Base-by-base conservation (phyloP, 2,888 invertebrate species). In the Caenorhabditis virilis region DNA sequence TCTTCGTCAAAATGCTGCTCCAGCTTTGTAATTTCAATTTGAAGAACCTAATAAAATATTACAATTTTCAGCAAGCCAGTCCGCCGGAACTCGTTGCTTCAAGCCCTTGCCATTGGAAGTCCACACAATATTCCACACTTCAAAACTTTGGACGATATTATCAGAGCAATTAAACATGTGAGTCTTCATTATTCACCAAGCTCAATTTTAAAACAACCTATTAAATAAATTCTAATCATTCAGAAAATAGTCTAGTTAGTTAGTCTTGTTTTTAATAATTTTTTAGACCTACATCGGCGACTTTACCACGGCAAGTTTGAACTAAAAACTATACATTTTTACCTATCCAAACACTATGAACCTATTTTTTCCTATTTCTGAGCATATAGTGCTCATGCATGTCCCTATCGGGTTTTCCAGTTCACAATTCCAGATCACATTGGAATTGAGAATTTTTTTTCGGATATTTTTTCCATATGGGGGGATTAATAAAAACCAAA, bases 61-160 rank as follows among this genome's bases (percentile, higher is more conserved):
- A 22, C 4, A 23, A 35, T 36, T 73, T 78, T 41, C 63, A 82
- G 81, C 61, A 72, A 76, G 35, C 82, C 80, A 4, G 76, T 82
- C 13, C 80, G 82, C n/a, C 73, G 82, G 13, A 82, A 82, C 63
- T 76, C 76, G 27, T 67, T 82, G 16, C 70, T 82, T 11, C 78
- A 79, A 64, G 82, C 82, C 9, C 69, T 82, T 47, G 78, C 82
- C 45, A 77, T 82, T 52, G 82, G 82, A 45, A 76, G 75, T 38
- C 82, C 82, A 18, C 79, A 79, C 64, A 82, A 82, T 54, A 74
- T 82, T 68, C 82, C 82, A 22, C 80, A 79, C 47, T 82, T 82
- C 76, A 80, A 81, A 61, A 82, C 80, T 13, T 74, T 82, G 43
- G 76, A 82, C 35, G 82, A 82, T 59, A 79, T 80, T 47, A 74